Evolutionary conservation across 2,113 vertebrate genomes (phyloP).

Genomic region (Brevimyrus niger): DNA sequence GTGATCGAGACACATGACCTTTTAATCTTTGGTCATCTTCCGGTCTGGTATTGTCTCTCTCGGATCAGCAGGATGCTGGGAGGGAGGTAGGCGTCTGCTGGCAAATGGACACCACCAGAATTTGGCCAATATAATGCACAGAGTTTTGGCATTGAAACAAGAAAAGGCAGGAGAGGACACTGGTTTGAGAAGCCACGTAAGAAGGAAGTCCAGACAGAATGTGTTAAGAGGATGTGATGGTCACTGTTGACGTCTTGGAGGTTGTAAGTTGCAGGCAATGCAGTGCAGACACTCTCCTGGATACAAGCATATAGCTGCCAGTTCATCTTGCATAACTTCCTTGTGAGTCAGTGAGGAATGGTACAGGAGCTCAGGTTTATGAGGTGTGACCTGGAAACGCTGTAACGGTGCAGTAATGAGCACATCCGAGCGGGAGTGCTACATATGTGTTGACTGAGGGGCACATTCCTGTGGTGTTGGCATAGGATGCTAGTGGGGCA

Average conservation of each 20-base stretch:
- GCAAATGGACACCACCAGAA: background rate
- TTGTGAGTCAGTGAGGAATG: background rate
- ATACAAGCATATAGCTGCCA: background rate
- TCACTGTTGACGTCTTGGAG: background rate
- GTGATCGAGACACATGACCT: background rate
- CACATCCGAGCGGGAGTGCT: background rate
- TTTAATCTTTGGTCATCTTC: background rate
- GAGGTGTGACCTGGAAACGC: background rate
- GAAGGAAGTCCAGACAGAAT: background rate
- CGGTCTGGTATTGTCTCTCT: background rate
- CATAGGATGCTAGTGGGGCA: background rate
- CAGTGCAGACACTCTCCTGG: background rate
- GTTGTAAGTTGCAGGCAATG: background rate
- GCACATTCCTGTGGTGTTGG: background rate
- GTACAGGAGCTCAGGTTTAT: background rate
- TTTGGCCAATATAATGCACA: background rate
- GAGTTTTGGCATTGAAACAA: background rate
- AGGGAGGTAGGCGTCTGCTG: background rate
- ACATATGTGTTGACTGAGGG: background rate
- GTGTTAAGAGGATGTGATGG: background rate
- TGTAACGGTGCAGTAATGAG: background rate
- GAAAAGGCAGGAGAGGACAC: background rate
- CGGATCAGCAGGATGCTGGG: background rate
- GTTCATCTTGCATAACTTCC: background rate
- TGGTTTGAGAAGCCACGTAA: background rate